Evolutionary conservation across 2,113 vertebrate genomes (phyloP), one percentile per base, ranked within the genome.

Genomic region (Odocoileus virginianus): DNA sequence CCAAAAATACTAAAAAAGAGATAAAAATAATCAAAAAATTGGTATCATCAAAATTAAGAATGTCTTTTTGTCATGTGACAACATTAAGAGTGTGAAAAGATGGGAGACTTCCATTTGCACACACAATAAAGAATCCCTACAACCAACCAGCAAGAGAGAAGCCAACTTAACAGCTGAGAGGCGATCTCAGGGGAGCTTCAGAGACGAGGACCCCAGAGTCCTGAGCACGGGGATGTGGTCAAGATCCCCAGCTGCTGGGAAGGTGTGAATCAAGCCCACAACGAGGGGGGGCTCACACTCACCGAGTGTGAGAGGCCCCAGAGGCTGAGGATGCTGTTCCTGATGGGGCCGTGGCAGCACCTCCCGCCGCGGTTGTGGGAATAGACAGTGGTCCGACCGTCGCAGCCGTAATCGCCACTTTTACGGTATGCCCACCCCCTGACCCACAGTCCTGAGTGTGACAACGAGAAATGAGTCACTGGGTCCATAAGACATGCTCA

Each of bases 381-480:
- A 2, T 13, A 5, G 12, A 6, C 33, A 5, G 90, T 9, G 52
- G 40, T 2, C 2, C 17, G 1, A 2, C 5, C 33, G 1, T 28
- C 5, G 0, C 55, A 33, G 25, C 45, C 47, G 1, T 0, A 0
- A 7, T 50, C 6, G 0, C 54, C 12, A 6, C 2, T 3, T 6
- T 40, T 27, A 17, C 23, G 7, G 5, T 3, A 2, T 4, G 55
- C 30, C 30, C 25, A 0, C 6, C 57, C 89, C 14, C 0, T 21
- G 23, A 36, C 7, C 3, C 28, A 30, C 47, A 21, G 2, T 23
- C 43, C 33, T 14, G 3, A 45, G 25, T 16, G 0, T 40, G 14
- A 58, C 25, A 28, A 4, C 0, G 4, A 4, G 25, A 50, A 57
- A 0, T 3, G 19, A 15, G 8, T 17, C 23, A 3, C 0, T 1